Percentiles rank a stretch among this genome's conserved stretches.
These are phyloP conservation scores for Drosophila pseudotakahashii DNA, from an alignment of 2,888 invertebrate species.

Conservation along the genomic window DNA sequence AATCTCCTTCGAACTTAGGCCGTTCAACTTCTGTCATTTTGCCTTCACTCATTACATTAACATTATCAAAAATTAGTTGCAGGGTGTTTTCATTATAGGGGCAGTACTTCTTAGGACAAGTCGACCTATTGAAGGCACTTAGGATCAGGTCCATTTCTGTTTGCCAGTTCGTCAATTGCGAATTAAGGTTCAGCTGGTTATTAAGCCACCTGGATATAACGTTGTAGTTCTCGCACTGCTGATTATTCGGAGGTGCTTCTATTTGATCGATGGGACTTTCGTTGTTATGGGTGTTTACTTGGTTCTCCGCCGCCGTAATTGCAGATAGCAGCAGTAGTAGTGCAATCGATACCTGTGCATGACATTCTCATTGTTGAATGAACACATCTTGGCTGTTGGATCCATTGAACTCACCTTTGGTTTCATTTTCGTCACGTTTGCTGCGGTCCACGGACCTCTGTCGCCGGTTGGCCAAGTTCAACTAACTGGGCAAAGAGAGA, in stretches of 20 bases:
- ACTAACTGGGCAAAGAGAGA: conserved; percentile 37
- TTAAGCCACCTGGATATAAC: conserved; percentile 48
- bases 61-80: conserved; percentile 18
- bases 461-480: conserved; percentile 11
- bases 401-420: conserved; percentile 38
- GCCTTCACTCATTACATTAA: conserved; percentile 15
- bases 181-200: conserved; percentile 28
- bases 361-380: conserved; percentile 7
- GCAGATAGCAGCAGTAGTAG: conserved; percentile 5
- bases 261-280: not conserved
- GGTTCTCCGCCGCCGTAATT: not conserved
- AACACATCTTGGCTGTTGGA: conserved; percentile 2
- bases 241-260: not conserved
- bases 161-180: not conserved
- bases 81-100: conserved; percentile 45
- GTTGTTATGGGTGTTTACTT: not conserved
- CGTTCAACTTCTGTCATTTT: not conserved
- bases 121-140: conserved; percentile 5
- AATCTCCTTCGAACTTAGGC: conserved; percentile 20
- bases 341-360: conserved; percentile 14
- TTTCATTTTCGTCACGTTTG: conserved; percentile 22
- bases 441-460: conserved; percentile 37
- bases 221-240: conserved; percentile 20
- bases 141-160: not conserved
- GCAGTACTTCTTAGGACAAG: conserved; percentile 31